These are phyloP conservation scores for Drosophila sp. DNA, from an alignment of 1,140 invertebrate genomes.

Conservation along the genomic window DNA sequence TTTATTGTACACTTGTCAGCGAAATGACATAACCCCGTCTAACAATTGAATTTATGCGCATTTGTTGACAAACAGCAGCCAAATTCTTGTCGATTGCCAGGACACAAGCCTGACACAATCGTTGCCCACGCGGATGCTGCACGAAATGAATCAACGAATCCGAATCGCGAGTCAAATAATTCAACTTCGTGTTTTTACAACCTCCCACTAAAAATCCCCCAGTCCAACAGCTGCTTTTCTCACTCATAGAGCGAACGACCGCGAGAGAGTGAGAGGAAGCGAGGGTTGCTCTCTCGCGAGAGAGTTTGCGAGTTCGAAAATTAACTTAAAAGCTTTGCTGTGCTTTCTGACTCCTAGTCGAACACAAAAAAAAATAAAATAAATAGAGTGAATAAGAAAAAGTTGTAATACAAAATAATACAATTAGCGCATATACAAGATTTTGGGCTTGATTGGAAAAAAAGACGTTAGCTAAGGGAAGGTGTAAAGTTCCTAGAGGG, in stretches of 20 bases:
- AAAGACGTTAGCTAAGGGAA: not conserved
- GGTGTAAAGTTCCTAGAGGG: not conserved
- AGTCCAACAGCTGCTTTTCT: not conserved
- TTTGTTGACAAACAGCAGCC: conserved; percentile 52
- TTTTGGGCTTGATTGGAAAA: conserved; percentile 34
- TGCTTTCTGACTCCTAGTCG: conserved; percentile 41
- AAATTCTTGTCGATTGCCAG: conserved; percentile 14
- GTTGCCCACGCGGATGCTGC: conserved; percentile 54
- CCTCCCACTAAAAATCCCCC: not conserved
- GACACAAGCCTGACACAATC: conserved; percentile 9
- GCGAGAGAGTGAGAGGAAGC: conserved; percentile 4
- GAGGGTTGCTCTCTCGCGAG: conserved; percentile 2
- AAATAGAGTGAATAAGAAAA: too few relatives aligned
- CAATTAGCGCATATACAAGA: conserved; percentile 42
- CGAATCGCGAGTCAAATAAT: not conserved
- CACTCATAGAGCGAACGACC: conserved; percentile 2
- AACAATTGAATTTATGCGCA: conserved; percentile 52
- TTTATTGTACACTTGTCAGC: conserved; percentile 20
- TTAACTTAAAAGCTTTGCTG: conserved; percentile 38
- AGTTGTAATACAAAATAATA: conserved; percentile 51
- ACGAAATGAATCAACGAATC: conserved; percentile 33
- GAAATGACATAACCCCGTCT: conserved; percentile 42
- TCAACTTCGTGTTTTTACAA: conserved; percentile 18
- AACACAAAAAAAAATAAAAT: conserved; percentile 7
- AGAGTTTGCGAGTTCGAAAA: conserved; percentile 25